phyloP scores from a whole-genome alignment of 1,140 invertebrate species.

The Drosophila oshimai region DNA sequence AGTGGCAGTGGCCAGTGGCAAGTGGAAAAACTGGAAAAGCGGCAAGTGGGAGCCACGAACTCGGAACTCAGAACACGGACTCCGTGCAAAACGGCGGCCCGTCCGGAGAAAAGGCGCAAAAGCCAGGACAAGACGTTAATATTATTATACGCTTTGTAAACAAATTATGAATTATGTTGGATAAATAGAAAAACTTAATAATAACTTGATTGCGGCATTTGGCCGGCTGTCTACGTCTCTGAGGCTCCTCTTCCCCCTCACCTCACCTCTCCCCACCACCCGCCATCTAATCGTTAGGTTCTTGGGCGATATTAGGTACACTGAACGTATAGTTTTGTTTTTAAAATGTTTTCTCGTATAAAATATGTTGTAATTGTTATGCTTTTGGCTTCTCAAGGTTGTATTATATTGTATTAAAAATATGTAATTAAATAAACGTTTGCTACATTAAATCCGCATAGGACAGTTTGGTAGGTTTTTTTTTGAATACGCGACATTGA shows the following conservation, averaged over 20 bases:
- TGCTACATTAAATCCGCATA: no score
- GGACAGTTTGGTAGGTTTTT: no score
- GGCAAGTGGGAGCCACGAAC: constrained; percentile 3
- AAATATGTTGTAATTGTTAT: no score
- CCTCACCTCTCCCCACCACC: neutral
- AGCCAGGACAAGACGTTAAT: constrained; percentile 71
- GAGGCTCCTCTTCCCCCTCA: neutral
- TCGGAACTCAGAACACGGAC: neutral
- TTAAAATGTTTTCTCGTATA: neutral
- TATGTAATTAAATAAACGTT: no score
- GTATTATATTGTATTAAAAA: no score
- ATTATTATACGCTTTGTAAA: constrained; percentile 81
- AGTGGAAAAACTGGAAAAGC: no score
- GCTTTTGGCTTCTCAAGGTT: no score
- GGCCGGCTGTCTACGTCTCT: constrained; percentile 8
- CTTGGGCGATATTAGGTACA: constrained; percentile 10
- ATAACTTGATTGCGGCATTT: constrained; percentile 81
- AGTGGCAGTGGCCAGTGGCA: neutral
- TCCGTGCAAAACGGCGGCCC: neutral
- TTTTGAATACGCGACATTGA: no score
- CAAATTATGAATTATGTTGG: constrained; percentile 81
- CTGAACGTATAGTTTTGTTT: neutral
- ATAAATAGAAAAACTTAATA: constrained; percentile 82
- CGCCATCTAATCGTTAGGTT: constrained; percentile 1
- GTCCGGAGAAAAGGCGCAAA: constrained; percentile 5